Evolutionary conservation across 2,113 vertebrate species (phyloP).

Genomic region (Desmodus rotundus): DNA sequence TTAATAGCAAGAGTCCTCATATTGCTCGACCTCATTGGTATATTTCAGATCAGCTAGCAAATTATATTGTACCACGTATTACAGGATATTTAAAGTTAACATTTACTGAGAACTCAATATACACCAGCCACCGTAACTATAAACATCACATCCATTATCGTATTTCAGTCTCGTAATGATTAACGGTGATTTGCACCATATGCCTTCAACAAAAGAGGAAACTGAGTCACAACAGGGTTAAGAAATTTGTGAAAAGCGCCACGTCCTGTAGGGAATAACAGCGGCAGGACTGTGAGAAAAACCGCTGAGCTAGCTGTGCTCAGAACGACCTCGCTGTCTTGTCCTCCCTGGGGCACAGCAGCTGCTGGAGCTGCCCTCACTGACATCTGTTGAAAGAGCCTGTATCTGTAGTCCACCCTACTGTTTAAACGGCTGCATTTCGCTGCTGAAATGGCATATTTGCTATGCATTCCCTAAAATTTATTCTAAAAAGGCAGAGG

Average conservation of each 20-base stretch:
- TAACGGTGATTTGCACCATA: background rate
- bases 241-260: background rate
- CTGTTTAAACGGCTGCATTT: conserved; percentile 41
- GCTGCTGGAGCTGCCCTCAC: conserved; percentile 51
- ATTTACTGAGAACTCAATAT: background rate
- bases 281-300: background rate
- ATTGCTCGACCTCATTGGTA: background rate
- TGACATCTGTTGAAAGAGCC: conserved; percentile 64
- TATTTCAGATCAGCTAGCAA: conserved; percentile 20
- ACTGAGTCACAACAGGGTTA: background rate
- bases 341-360: conserved; percentile 2
- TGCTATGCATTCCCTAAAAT: conserved; percentile 32
- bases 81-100: background rate
- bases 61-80: background rate
- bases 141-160: background rate
- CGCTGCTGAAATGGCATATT: conserved; percentile 22
- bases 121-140: background rate
- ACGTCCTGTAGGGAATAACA: background rate
- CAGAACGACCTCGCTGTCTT: background rate
- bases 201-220: background rate
- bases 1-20: background rate
- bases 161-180: background rate
- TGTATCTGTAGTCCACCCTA: background rate
- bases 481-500: conserved; percentile 50
- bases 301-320: background rate